Conservation (phyloP, 2,797 vertebrate species). For the Bradypodion pumilum region DNA sequence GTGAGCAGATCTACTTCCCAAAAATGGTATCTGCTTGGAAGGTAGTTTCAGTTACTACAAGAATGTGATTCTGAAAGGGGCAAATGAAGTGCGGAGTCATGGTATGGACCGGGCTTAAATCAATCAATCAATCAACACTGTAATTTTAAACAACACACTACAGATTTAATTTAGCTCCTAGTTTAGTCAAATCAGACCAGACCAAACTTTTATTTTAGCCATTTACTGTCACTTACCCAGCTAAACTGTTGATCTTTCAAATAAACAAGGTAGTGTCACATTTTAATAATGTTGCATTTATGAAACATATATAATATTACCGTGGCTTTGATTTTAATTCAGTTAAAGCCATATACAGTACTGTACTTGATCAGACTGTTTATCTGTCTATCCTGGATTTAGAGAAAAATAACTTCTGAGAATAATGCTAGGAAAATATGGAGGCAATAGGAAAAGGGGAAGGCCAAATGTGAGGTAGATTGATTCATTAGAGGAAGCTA, state of each 20-base stretch:
- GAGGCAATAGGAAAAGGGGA: too few relatives aligned
- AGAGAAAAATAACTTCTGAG: not conserved
- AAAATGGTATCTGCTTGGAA: not conserved
- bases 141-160: not conserved
- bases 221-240: too few relatives aligned
- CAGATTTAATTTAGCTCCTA: not conserved
- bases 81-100: not conserved
- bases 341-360: not conserved
- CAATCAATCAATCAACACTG: too few relatives aligned
- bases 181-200: not conserved
- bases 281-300: too few relatives aligned
- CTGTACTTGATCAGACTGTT: not conserved
- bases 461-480: too few relatives aligned
- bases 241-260: not conserved
- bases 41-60: not conserved
- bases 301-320: too few relatives aligned
- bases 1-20: not conserved
- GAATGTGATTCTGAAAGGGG: not conserved
- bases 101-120: not conserved
- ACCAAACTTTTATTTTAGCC: too few relatives aligned
- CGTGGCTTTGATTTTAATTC: too few relatives aligned
- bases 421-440: too few relatives aligned
- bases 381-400: not conserved
- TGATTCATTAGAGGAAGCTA: too few relatives aligned
- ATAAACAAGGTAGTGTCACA: not conserved